Conservation (phyloP, 2,888 invertebrate genomes). For the Drosophila ustulata region DNA sequence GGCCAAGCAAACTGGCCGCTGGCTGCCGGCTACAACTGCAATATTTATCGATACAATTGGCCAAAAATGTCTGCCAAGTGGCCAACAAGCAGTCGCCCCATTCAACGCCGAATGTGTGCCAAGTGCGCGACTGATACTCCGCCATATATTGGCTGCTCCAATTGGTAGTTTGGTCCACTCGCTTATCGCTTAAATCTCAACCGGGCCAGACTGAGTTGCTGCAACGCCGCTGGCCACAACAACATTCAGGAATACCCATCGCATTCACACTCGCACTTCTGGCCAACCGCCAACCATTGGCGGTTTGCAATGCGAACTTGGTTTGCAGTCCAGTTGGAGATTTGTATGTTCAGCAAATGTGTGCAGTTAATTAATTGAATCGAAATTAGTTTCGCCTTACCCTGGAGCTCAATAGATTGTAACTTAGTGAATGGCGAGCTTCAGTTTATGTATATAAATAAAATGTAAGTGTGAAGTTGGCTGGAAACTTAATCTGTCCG, state of each 20-base stretch:
- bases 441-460: neutral
- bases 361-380: conserved; percentile 65
- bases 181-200: conserved; percentile 54
- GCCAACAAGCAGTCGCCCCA: conserved; percentile 40
- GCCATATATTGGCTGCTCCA: conserved; percentile 26
- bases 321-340: conserved; percentile 11
- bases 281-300: conserved; percentile 52
- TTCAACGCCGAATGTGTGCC: conserved; percentile 54
- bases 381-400: conserved; percentile 43
- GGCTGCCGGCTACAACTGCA: conserved; percentile 45
- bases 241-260: conserved; percentile 4
- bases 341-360: conserved; percentile 21
- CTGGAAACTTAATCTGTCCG: neutral
- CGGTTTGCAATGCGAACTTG: conserved; percentile 31
- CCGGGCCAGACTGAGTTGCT: conserved; percentile 16
- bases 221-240: conserved; percentile 28
- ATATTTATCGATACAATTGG: conserved; percentile 67
- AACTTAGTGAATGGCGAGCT: neutral
- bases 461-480: neutral
- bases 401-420: neutral
- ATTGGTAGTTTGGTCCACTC: conserved; percentile 50
- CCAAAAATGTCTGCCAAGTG: conserved; percentile 56
- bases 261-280: conserved; percentile 31
- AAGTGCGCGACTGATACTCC: conserved; percentile 48
- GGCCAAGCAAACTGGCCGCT: conserved; percentile 20